phyloP scores from a whole-genome alignment of 2,113 vertebrate species.

The Catagonus wagneri region DNA sequence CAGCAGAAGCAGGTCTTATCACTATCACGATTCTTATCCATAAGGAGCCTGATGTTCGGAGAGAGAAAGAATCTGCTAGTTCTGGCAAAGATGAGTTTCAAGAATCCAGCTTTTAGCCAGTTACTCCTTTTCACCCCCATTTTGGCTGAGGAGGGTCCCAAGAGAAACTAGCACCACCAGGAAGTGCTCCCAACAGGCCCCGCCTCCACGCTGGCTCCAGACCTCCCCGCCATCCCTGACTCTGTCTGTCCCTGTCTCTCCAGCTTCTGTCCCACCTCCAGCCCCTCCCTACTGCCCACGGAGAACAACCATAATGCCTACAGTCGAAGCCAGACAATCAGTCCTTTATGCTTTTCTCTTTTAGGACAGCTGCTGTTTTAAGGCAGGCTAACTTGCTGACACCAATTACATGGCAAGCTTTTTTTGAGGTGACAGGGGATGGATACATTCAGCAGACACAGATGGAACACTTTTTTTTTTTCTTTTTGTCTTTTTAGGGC shows the following conservation, averaged over 20 bases:
- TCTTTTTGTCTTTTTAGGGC: too few relatives aligned
- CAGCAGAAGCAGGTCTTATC: neutral
- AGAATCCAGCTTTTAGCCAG: neutral
- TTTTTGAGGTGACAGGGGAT: neutral
- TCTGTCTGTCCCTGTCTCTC: neutral
- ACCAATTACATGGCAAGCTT: neutral
- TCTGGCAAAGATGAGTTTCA: neutral
- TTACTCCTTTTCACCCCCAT: neutral
- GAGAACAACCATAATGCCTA: rapidly evolving
- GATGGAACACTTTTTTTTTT: too few relatives aligned
- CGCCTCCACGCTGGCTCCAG: neutral
- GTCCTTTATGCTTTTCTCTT: neutral
- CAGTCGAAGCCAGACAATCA: rapidly evolving
- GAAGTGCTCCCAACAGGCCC: neutral
- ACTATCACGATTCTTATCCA: neutral
- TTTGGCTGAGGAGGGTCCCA: neutral
- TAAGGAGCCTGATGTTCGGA: neutral
- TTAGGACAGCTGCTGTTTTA: neutral
- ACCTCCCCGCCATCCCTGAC: neutral
- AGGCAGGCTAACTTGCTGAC: neutral
- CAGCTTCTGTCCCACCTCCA: neutral
- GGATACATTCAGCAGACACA: neutral
- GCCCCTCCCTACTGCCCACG: rapidly evolving
- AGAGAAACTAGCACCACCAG: neutral
- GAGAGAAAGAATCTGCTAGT: neutral